Conservation (phyloP, 2,797 vertebrate species). For the Acanthiza pusilla region DNA sequence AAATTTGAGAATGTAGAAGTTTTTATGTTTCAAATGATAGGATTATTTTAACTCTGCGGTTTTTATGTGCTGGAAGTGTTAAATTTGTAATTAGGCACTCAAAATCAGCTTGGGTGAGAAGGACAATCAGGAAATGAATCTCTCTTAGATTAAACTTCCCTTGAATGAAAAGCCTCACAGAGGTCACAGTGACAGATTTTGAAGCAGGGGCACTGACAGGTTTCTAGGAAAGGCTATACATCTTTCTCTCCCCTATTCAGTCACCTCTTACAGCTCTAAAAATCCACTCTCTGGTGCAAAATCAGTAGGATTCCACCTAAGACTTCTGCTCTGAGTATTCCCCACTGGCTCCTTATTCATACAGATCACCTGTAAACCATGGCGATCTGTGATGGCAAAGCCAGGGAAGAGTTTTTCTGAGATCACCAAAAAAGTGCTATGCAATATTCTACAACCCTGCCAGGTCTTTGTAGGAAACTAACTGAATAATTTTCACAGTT, state of each 20-base stretch:
- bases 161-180: background rate
- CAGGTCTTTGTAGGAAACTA: background rate
- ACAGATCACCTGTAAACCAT: background rate
- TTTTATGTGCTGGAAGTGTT: background rate
- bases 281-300: background rate
- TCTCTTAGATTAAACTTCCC: background rate
- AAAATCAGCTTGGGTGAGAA: background rate
- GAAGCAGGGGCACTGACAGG: background rate
- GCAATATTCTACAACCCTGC: background rate
- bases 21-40: background rate
- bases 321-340: background rate
- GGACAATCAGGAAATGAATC: background rate
- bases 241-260: background rate
- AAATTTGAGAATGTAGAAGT: background rate
- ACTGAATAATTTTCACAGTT: background rate
- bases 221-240: background rate
- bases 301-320: background rate
- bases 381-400: background rate
- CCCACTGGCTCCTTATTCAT: background rate
- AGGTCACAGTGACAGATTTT: background rate
- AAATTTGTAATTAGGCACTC: background rate
- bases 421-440: background rate
- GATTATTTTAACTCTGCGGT: background rate
- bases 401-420: background rate
- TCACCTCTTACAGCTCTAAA: background rate